These are phyloP conservation scores for Caenorhabditis wallacei DNA, from an alignment of 2,888 invertebrate genomes.

Conservation along the genomic window DNA sequence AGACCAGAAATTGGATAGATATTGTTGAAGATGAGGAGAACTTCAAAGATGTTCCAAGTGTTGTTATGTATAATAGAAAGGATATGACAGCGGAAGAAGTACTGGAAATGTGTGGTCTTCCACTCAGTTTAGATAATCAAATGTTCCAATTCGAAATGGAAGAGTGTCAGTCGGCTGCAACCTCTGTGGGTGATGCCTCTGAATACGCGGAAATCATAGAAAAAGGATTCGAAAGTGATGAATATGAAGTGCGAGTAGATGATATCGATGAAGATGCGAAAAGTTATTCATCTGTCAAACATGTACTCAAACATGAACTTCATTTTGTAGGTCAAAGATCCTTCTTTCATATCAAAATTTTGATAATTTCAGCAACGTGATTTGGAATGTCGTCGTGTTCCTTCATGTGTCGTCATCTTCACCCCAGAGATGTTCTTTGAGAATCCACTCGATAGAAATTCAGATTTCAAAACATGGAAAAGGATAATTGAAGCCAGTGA, in stretches of 20 bases:
- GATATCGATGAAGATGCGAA: conserved; percentile 45
- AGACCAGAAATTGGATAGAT: conserved; percentile 1
- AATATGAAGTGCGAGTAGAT: conserved; percentile 5
- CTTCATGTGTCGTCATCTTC: conserved; percentile 49
- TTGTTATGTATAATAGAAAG: not conserved
- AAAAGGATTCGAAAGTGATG: conserved; percentile 3
- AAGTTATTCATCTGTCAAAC: conserved; percentile 44
- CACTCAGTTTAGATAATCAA: conserved; percentile 30
- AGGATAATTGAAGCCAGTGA: conserved; percentile 50
- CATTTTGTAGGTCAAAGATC: conserved; percentile 41
- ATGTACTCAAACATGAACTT: conserved; percentile 43
- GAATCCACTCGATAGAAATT: not conserved
- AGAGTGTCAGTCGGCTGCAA: conserved; percentile 12
- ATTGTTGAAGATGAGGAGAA: not conserved
- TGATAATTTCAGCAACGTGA: conserved; percentile 45
- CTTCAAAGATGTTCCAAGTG: not conserved
- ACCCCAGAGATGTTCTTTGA: conserved; percentile 37
- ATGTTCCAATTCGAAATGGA: conserved; percentile 36
- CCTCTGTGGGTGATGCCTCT: conserved; percentile 29
- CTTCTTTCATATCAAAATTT: not conserved
- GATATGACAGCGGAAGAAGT: not conserved
- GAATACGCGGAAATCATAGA: conserved; percentile 10
- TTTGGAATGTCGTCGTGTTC: not conserved
- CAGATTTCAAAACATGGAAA: conserved; percentile 31
- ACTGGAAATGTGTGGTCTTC: conserved; percentile 44